phyloP scores from a whole-genome alignment of 2,888 invertebrate genomes.

The Eilema sororculum region DNA sequence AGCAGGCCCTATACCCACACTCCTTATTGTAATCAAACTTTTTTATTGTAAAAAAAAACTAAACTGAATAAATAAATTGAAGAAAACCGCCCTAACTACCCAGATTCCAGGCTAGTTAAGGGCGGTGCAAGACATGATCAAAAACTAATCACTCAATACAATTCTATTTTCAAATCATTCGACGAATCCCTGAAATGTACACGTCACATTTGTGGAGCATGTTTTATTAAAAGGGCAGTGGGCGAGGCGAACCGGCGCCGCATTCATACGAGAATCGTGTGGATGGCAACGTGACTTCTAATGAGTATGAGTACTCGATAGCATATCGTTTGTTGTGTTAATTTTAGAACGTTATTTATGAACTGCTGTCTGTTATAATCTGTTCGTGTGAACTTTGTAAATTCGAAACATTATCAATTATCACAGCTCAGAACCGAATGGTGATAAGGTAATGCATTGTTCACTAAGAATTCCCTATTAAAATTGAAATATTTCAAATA shows the following conservation, averaged over 20 bases:
- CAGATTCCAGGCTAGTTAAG: not conserved
- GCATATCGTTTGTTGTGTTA: not conserved
- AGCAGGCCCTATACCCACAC: too few relatives aligned
- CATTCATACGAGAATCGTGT: not conserved
- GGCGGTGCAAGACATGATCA: not conserved
- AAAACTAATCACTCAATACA: too few relatives aligned
- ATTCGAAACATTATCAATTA: not conserved
- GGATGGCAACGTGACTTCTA: not conserved
- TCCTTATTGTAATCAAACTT: not conserved
- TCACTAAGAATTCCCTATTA: too few relatives aligned
- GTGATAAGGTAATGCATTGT: not conserved
- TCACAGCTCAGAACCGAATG: too few relatives aligned
- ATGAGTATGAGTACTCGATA: not conserved
- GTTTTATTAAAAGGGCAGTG: conserved; percentile 2
- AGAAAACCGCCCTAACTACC: too few relatives aligned
- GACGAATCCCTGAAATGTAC: not conserved
- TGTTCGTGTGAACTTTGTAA: conserved; percentile 1
- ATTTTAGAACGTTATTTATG: not conserved
- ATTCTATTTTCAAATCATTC: not conserved
- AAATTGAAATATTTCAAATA: too few relatives aligned
- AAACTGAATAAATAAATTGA: not conserved
- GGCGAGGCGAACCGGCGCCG: too few relatives aligned
- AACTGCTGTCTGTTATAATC: not conserved
- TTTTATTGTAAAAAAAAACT: too few relatives aligned
- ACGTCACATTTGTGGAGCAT: not conserved